phyloP scores from a whole-genome alignment of 2,113 vertebrate species.

The Serinus canaria region DNA sequence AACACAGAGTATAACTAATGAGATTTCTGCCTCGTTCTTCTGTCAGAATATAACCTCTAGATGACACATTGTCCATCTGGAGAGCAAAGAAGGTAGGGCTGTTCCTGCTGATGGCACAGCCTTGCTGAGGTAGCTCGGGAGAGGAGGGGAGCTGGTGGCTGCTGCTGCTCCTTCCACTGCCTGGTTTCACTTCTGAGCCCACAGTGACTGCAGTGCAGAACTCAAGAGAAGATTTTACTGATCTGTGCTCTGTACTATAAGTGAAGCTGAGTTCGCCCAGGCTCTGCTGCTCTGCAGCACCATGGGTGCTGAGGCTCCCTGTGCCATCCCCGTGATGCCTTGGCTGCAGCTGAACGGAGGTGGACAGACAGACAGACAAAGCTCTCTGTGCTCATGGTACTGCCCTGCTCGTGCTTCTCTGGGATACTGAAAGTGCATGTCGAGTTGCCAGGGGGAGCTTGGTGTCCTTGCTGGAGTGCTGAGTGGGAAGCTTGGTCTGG shows the following conservation, averaged over 20 bases:
- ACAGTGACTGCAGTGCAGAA: not conserved
- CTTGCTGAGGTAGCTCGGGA: not conserved
- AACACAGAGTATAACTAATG: not conserved
- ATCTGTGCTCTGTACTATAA: not conserved
- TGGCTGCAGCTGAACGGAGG: not conserved
- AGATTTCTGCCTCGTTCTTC: not conserved
- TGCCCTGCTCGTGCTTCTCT: not conserved
- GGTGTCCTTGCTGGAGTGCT: not conserved
- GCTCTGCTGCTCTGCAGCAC: not conserved
- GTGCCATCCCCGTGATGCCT: not conserved
- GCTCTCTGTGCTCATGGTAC: no score
- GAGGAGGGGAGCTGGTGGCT: not conserved
- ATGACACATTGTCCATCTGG: not conserved
- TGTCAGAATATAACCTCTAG: not conserved
- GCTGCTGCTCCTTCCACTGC: not conserved
- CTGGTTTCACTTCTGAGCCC: not conserved
- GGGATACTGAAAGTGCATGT: accelerated
- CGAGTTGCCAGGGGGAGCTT: not conserved
- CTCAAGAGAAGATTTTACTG: not conserved
- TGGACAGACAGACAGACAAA: not conserved
- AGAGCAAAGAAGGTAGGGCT: not conserved
- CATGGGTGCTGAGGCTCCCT: not conserved
- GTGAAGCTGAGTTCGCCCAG: not conserved
- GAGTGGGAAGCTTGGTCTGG: not conserved
- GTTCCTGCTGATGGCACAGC: not conserved